Evolutionary conservation across 2,888 invertebrate genomes (phyloP).

Genomic region (Epsilonema sp.): DNA sequence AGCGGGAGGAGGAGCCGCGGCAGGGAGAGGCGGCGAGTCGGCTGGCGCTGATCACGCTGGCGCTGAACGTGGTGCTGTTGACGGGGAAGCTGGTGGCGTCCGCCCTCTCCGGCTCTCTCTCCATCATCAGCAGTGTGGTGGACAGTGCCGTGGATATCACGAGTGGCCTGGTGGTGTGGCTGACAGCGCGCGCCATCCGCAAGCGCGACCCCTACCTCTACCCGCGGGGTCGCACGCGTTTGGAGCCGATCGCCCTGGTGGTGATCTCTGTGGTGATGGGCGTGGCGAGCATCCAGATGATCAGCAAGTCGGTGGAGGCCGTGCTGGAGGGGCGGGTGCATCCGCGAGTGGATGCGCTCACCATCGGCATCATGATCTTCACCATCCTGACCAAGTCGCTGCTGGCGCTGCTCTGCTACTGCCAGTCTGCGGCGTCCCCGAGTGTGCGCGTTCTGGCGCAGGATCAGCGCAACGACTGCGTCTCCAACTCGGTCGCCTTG

Average conservation of each 20-base stretch:
- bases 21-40: no score
- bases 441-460: conserved; percentile 31
- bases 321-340: conserved; percentile 14
- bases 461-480: conserved; percentile 36
- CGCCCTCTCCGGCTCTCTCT: conserved; percentile 33
- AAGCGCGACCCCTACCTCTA: conserved; percentile 32
- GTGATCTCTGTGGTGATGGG: conserved; percentile 35
- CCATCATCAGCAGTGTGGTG: conserved; percentile 35
- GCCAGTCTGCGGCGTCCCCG: conserved; percentile 21
- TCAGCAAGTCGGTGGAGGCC: conserved; percentile 17
- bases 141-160: conserved; percentile 36
- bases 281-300: conserved; percentile 33
- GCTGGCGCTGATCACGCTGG: conserved; percentile 17
- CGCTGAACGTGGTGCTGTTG: conserved; percentile 26
- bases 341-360: conserved; percentile 15
- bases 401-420: conserved; percentile 20
- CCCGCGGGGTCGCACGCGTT: conserved; percentile 33
- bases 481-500: conserved; percentile 35
- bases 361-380: conserved; percentile 21
- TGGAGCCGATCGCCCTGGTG: conserved; percentile 34
- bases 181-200: conserved; percentile 30
- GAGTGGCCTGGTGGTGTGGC: conserved; percentile 32
- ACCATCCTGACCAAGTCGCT: conserved; percentile 20
- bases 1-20: no score
- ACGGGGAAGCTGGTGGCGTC: conserved; percentile 32